Base-by-base conservation (phyloP, 2,888 invertebrate species). In the Drosophila eohydei region DNA sequence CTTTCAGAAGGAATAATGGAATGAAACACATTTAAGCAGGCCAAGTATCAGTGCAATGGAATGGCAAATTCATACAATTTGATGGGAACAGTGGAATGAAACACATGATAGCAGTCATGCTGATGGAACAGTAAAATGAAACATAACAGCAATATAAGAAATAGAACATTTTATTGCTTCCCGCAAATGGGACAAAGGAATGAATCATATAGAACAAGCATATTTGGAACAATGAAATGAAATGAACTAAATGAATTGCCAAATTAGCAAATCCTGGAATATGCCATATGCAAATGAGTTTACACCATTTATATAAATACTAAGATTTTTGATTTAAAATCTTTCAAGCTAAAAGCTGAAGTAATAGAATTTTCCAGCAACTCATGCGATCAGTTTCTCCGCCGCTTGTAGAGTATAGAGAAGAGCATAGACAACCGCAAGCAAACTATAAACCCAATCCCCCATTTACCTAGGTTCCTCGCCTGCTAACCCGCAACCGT, bases 361-460 rank as follows among this genome's bases (percentile, higher is more conserved):
- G 8, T 28, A 30, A n/a, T 30, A 32, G 16, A 50, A 32, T 11
- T 50, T 3, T 11, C 6, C 6, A 14, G 2, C 16, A 32, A 16
- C 11, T 11, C 30, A 9, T 32, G n/a, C n/a, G 50, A 50, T 50
- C 50, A 32, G 32, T 50, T 50, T 9, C 11, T 48, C 11, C 3
- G 16, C 3, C 3, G n/a, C 14, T 59, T 26, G 38, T 36, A 66
- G 66, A 26, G 48, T 66, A 63, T 63, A 60, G 32, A 43, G 26
- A n/a, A 40, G 26, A 21, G 57, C 38, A 52, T 32, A 16, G 50
- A 34, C 40, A 50, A 32, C 48, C 60, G 48, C 63, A 60, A 50
- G 57, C 60, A 58, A 57, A 46, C 75, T 57, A 57, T 32, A 76
- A 67, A 44, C 67, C 44, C 48, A 63, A 56, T 51, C 30, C 58